Evolutionary conservation across 2,888 invertebrate genomes (phyloP), one percentile per base, ranked within the genome.

Genomic region (Adelphocoris suturalis): DNA sequence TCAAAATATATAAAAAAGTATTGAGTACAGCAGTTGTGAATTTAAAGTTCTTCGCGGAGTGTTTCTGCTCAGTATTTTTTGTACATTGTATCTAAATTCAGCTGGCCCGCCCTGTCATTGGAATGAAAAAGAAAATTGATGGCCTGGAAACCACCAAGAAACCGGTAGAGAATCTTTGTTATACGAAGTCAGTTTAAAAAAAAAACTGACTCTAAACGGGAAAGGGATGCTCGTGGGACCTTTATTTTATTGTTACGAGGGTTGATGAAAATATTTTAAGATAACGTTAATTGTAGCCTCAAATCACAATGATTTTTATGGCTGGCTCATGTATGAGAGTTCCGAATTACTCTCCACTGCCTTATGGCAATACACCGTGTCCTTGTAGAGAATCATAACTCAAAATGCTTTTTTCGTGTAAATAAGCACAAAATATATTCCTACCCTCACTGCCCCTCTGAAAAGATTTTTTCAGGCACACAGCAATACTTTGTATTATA

Each of bases 161-260:
- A 68, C 19, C 19, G 13, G 68, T 68, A 68, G 19, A 23, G 23
- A 57, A 78, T 37, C 46, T 46, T 16, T 28, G 78, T 78, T 78
- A 78, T 78, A 78, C 46, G 78, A 78, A 78, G 78, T 78, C 78
- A 46, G 47, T 68, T 68, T 3, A 78, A 7, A 37, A 4, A 37
- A 37, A 37, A 46, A 37, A 47, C 78, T 78, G 78, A 78, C 78
- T 78, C 78, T 78, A 78, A 78, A 78, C 19, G 52, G n/a, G 37
- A 78, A 76, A 76, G 76, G 27, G 27, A 46, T 16, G 5, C 19
- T 14, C 37, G 47, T 28, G 78, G 76, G 76, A 78, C 47, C 19
- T 78, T 37, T 19, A 75, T 75, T 19, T 14, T 46, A 19, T 78
- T 78, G 78, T 78, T 78, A 68, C 19, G 68, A 27, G 68, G 68